Evolutionary conservation across 2,113 vertebrate species (phyloP).

Genomic region (Melospiza georgiana): DNA sequence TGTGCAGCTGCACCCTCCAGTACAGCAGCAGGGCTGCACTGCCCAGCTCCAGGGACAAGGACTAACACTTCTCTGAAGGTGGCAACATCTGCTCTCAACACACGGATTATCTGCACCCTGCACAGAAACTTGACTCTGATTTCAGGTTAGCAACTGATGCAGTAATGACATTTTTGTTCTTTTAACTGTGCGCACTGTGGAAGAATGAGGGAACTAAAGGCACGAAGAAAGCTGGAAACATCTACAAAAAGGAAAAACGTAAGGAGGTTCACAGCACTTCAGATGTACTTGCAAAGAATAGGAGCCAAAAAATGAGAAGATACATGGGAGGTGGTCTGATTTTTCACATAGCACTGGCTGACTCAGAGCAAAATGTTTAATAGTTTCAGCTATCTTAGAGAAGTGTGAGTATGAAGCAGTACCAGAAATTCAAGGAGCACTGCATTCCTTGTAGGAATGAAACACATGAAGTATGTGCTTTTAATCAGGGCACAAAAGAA

Average conservation of each 20-base stretch:
- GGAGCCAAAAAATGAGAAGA: neutral
- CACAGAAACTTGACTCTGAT: neutral
- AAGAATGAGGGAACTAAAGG: neutral
- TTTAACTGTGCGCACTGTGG: neutral
- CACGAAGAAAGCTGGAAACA: neutral
- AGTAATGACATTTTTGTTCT: neutral
- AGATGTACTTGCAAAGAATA: neutral
- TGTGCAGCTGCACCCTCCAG: rapidly evolving
- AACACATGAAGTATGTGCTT: constrained; percentile 62
- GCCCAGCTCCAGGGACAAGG: neutral
- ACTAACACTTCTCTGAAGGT: neutral
- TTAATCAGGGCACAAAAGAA: constrained; percentile 56
- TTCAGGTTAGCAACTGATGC: neutral
- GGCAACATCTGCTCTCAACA: neutral
- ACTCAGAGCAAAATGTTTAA: constrained; percentile 25
- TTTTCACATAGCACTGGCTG: neutral
- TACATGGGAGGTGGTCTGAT: neutral
- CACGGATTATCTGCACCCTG: neutral
- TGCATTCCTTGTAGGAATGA: constrained; percentile 58
- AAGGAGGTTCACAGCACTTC: neutral
- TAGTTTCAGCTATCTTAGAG: constrained; percentile 28
- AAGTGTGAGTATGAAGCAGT: neutral
- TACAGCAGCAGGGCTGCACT: neutral
- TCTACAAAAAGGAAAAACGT: neutral
- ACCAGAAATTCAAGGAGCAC: constrained; percentile 34